These are phyloP conservation scores for Megaceryle alcyon DNA, from an alignment of 2,797 vertebrate genomes.

Conservation along the genomic window DNA sequence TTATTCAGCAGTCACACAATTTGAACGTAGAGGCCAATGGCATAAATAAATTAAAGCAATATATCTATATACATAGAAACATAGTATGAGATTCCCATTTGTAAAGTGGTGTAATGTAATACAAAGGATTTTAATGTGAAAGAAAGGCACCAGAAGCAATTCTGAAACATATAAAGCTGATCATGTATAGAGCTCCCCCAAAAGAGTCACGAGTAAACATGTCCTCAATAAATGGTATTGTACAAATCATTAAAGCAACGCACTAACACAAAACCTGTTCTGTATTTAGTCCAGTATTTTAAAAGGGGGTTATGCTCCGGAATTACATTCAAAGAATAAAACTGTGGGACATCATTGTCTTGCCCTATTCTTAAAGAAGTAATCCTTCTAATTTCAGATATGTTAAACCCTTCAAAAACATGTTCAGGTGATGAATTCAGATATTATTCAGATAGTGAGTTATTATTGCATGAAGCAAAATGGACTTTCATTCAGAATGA, in stretches of 20 bases:
- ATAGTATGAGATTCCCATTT: conserved; percentile 2
- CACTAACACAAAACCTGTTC: neutral
- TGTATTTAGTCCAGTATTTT: neutral
- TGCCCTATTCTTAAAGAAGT: neutral
- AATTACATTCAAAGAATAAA: neutral
- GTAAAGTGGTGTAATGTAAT: neutral
- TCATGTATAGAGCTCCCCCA: neutral
- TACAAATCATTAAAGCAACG: conserved; percentile 7
- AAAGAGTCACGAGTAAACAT: conserved; percentile 47
- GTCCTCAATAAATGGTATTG: neutral
- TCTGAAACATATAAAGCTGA: conserved; percentile 34
- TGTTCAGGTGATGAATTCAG: neutral
- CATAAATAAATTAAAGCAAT: conserved; percentile 38
- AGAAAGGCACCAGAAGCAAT: conserved; percentile 24
- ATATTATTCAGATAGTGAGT: neutral
- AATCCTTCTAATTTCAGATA: neutral
- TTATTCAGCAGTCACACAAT: conserved; percentile 18
- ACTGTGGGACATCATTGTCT: neutral
- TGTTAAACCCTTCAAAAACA: neutral
- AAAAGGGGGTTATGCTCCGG: neutral
- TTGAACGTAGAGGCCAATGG: neutral
- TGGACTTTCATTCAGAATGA: neutral
- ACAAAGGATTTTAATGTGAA: conserved; percentile 45
- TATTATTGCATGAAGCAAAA: neutral
- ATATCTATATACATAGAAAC: conserved; percentile 18